Evolutionary conservation across 2,797 vertebrate genomes (phyloP).

Genomic region (Buceros bicornis): DNA sequence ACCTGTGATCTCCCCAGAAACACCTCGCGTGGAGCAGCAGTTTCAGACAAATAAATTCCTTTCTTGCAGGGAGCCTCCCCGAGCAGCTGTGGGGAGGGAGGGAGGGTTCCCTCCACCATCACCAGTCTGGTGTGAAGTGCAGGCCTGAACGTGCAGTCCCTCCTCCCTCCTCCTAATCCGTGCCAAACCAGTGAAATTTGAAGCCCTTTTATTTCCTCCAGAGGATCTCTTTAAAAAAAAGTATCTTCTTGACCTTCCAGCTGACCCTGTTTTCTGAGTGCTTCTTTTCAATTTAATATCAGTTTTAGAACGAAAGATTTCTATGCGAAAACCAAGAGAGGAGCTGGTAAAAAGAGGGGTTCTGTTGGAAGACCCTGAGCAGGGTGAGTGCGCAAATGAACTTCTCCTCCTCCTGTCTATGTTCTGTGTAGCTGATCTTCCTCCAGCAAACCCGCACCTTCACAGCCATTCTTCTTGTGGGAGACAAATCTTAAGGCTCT

Average conservation of each 20-base stretch:
- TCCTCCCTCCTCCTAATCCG: background rate
- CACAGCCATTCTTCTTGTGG: background rate
- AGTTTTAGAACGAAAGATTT: conserved; percentile 99
- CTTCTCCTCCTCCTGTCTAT: conserved; percentile 36
- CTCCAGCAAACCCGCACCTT: background rate
- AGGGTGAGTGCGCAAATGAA: conserved; percentile 84
- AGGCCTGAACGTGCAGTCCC: conserved; percentile 10
- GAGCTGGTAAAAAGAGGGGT: conserved; percentile 97
- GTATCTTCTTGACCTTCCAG: background rate
- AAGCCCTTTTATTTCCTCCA: conserved; percentile 37
- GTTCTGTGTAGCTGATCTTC: conserved; percentile 13
- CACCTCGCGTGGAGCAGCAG: background rate
- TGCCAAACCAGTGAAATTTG: background rate
- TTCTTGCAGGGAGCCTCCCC: background rate
- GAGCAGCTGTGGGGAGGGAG: background rate
- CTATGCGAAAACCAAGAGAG: conserved; percentile 94
- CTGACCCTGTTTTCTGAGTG: conserved; percentile 71
- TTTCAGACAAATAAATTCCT: conserved; percentile 38
- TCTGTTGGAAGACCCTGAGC: conserved; percentile 93
- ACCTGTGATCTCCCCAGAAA: background rate
- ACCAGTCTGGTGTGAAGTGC: background rate
- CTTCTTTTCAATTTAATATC: conserved; percentile 76
- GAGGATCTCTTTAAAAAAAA: background rate
- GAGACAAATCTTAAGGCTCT: background rate
- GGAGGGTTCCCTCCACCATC: background rate